Evolutionary conservation across 2,113 vertebrate species (phyloP), one percentile per base, ranked within the genome.

Genomic region (Heterochromis multidens): DNA sequence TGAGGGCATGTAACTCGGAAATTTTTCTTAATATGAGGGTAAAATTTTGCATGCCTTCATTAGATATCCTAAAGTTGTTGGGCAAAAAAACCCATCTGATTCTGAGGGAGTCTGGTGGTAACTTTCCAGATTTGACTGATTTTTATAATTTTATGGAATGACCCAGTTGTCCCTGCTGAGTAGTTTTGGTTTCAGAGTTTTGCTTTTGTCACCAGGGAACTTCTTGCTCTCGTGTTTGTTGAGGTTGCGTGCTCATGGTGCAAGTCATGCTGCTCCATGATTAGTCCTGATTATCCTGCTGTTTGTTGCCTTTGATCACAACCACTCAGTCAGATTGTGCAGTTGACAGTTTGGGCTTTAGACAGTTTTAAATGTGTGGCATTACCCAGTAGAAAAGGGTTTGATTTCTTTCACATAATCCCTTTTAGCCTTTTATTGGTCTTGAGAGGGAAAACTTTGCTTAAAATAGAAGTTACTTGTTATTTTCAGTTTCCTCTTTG

Each of bases 271-370:
- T 67, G 82, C 57, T 79, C 33, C 33, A 67, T 52, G 65, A 59
- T 80, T 49, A 79, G 63, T 49, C 23, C 86, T 27, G 88, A 93
- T 93, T 85, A 85, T 83, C 87, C 76, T 21, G 77, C 78, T 78
- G 61, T 77, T 74, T 83, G 85, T 58, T 16, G 60, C 43, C 85
- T 91, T 89, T 91, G 83, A 91, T 86, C 83, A 58, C 35, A 46
- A 12, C 78, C 27, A 84, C 58, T 87, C 72, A 57, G 77, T n/a
- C 58, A 1, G 61, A 23, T 81, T 67, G 77, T 62, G 70, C 23
- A n/a, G 16, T 25, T 54, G 79, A 76, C 79, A 63, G 23, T 82
- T 65, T 49, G 23, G 10, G 14, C 79, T 80, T 76, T 52, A 74
- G 54, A 78, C 10, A 1, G 3, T 63, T 79, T 59, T 23, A 84